These are phyloP conservation scores for Hapalemur alaotrensis DNA, from an alignment of 2,797 vertebrate species.

Conservation along the genomic window DNA sequence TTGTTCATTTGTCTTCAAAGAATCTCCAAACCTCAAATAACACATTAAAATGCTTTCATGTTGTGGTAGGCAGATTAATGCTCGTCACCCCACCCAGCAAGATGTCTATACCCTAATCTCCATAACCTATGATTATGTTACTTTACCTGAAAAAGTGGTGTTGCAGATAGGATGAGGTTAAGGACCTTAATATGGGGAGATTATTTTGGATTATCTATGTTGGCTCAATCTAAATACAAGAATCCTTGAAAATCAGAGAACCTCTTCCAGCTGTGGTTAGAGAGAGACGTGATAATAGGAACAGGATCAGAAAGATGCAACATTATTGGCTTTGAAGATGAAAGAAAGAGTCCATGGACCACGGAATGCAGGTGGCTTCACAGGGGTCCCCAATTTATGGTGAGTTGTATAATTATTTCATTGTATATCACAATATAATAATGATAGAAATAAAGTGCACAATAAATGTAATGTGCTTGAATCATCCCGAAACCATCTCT, in stretches of 20 bases:
- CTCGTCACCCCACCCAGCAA: fast-evolving
- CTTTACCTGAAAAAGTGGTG: neutral
- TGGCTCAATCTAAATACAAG: neutral
- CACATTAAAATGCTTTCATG: neutral
- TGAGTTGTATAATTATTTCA: no score
- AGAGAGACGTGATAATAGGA: neutral
- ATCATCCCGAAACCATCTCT: no score
- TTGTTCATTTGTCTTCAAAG: neutral
- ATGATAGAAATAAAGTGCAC: no score
- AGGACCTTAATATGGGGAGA: neutral
- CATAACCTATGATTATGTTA: neutral
- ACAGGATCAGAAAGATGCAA: neutral
- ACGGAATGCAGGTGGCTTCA: neutral
- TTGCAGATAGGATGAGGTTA: neutral
- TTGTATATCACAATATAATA: no score
- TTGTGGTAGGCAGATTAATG: neutral
- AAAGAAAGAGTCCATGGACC: neutral
- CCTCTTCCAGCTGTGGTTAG: neutral
- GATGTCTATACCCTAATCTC: neutral
- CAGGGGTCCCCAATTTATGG: no score
- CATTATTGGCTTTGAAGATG: neutral
- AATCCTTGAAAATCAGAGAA: neutral
- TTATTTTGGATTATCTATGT: neutral
- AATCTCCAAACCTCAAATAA: neutral
- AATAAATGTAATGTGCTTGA: no score